Base-by-base conservation (phyloP, 1,140 invertebrate species). In the Drosophila takahashii region DNA sequence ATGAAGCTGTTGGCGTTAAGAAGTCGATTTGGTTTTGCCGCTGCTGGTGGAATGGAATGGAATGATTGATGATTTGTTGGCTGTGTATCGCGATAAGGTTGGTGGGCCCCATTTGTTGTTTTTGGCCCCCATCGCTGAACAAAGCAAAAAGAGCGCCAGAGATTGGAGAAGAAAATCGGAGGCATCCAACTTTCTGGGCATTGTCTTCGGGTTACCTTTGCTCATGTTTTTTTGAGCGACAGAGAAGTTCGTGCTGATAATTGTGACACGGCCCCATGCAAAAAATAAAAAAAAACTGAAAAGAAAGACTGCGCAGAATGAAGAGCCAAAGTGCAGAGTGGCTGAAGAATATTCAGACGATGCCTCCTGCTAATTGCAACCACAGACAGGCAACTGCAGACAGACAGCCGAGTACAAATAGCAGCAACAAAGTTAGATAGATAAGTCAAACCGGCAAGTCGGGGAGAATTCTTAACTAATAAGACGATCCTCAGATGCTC, bases 31-130 rank as follows among this genome's bases (percentile, higher is more conserved):
- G 61, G 70, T 76, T 86, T 65, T 39, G 36, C 27, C 58, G 80
- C 57, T 73, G 61, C 57, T 75, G 59, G 27, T 29, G 27, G 27
- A 29, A 32, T 22, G 41, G 41, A 44, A 44, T 62, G 56, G 58
- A 73, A 86, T 81, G 81, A 85, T 85, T 85, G 81, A 85, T 85
- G 81, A 85, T 85, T 83, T 75, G 79, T 83, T 85, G 56, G 64
- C 75, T 66, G 61, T 70, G 57, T 67, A 60, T 60, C 39, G 75
- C 61, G 78, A 81, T 87, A 85, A 81, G 78, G 59, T 44, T 52
- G 57, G 51, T 56, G 57, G 70, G 67, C 56, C 39, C 39, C 16
- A 71, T 60, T 53, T 39, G 53, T 41, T 52, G 39, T 15, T 41
- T n/a, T 22, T 3, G 39, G 39, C 69, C 51, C 26, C 58, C 48